Percentiles rank a stretch among this genome's conserved stretches.
phyloP scores from a whole-genome alignment of 2,888 invertebrate species.

The Byasa hedistus region DNA sequence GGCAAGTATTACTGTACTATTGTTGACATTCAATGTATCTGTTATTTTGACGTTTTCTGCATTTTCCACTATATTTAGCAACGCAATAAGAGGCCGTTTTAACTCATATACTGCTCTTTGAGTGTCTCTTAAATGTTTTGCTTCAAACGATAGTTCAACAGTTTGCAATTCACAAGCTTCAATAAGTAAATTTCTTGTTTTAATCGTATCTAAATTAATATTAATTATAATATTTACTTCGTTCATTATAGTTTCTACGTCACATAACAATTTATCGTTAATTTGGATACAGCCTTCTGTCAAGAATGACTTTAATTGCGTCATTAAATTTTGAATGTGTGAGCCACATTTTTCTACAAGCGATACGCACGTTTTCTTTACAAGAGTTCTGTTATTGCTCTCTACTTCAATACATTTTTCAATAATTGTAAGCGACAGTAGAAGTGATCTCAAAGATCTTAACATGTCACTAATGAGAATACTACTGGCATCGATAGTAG shows the following conservation, averaged over 20 bases:
- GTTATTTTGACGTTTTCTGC: slow-evolving; percentile 50
- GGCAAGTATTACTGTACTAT: slow-evolving; percentile 61
- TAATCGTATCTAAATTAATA: slow-evolving; percentile 77
- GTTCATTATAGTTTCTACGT: slow-evolving; percentile 67
- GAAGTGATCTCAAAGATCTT: slow-evolving; percentile 81
- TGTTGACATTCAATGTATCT: slow-evolving; percentile 47
- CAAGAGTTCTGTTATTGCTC: slow-evolving; percentile 83
- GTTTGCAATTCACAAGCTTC: slow-evolving; percentile 60
- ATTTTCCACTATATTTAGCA: slow-evolving; percentile 58
- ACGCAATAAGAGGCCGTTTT: slow-evolving; percentile 58
- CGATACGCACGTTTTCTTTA: slow-evolving; percentile 84
- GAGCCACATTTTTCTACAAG: slow-evolving; percentile 81
- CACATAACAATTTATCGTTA: slow-evolving; percentile 58
- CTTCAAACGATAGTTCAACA: slow-evolving; percentile 54
- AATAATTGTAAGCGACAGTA: slow-evolving; percentile 82
- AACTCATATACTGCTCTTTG: slow-evolving; percentile 69
- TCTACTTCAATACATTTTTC: slow-evolving; percentile 85
- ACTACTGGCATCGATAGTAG: slow-evolving; percentile 62
- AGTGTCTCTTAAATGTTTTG: slow-evolving; percentile 62
- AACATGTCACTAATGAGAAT: slow-evolving; percentile 80
- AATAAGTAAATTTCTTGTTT: slow-evolving; percentile 60
- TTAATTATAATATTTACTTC: slow-evolving; percentile 74
- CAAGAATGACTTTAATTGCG: slow-evolving; percentile 67
- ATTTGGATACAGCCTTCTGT: slow-evolving; percentile 64
- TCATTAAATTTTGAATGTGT: slow-evolving; percentile 77